Evolutionary conservation across 1,140 invertebrate species (phyloP).

Genomic region (Samia ricini): DNA sequence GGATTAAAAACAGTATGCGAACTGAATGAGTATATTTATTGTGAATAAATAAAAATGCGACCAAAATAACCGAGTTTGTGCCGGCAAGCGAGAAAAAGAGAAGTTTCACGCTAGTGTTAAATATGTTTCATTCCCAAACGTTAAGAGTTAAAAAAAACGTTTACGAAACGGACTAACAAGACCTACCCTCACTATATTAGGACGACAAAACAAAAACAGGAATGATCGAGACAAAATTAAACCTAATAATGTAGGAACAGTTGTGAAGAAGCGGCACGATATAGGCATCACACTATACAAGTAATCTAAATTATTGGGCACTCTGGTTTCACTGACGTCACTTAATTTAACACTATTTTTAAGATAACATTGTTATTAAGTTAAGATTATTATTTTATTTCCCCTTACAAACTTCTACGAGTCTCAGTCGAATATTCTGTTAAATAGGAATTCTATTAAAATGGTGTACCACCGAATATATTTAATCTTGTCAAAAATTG

Average conservation of each 20-base stretch:
- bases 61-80: no score
- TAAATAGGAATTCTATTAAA: slow-evolving; percentile 67
- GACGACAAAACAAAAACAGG: slow-evolving; percentile 34
- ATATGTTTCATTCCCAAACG: background rate
- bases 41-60: no score
- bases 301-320: slow-evolving; percentile 63
- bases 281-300: slow-evolving; percentile 45
- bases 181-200: slow-evolving; percentile 3
- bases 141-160: background rate
- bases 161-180: background rate
- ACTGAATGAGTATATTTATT: background rate
- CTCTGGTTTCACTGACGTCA: slow-evolving; percentile 54
- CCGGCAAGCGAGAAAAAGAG: background rate
- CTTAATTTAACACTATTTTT: slow-evolving; percentile 28
- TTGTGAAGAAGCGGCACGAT: slow-evolving; percentile 49
- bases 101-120: background rate
- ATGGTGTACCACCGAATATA: slow-evolving; percentile 69
- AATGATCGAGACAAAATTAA: slow-evolving; percentile 71
- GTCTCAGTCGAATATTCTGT: slow-evolving; percentile 60
- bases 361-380: slow-evolving; percentile 28
- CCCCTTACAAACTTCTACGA: slow-evolving; percentile 46
- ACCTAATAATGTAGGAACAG: slow-evolving; percentile 75
- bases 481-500: no score
- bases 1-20: background rate
- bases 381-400: slow-evolving; percentile 60